Conservation (phyloP, 2,797 vertebrate species). For the Leptodactylus fallax region DNA sequence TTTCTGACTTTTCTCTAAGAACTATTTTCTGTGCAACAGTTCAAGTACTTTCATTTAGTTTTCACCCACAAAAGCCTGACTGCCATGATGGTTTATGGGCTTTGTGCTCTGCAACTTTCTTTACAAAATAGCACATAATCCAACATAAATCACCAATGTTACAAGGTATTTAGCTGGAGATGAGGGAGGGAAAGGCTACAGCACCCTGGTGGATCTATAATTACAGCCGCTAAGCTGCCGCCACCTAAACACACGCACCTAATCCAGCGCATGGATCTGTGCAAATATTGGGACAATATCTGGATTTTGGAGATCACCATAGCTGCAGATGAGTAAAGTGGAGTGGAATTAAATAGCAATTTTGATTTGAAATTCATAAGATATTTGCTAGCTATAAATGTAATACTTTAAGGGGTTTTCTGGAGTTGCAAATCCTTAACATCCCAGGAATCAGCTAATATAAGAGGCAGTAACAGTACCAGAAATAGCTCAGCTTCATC, state of each 20-base stretch:
- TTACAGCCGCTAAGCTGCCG: constrained; percentile 12
- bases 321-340: background rate
- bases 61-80: constrained; percentile 9
- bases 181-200: background rate
- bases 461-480: too few relatives aligned
- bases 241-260: background rate
- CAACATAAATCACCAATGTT: constrained; percentile 30
- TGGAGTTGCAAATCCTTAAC: too few relatives aligned
- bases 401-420: background rate
- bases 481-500: too few relatives aligned
- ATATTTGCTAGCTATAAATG: background rate
- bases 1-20: constrained; percentile 60
- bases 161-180: background rate
- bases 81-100: constrained; percentile 25
- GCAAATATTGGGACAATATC: constrained; percentile 1
- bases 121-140: constrained; percentile 48
- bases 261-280: constrained; percentile 2
- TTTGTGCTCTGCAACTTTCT: rapidly evolving
- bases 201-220: constrained; percentile 6
- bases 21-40: constrained; percentile 28
- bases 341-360: background rate
- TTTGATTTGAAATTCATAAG: background rate
- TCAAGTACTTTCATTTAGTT: constrained; percentile 21
- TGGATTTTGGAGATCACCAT: background rate
- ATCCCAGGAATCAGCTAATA: too few relatives aligned